phyloP scores from a whole-genome alignment of 2,888 invertebrate species.

The Artemia sinica region DNA sequence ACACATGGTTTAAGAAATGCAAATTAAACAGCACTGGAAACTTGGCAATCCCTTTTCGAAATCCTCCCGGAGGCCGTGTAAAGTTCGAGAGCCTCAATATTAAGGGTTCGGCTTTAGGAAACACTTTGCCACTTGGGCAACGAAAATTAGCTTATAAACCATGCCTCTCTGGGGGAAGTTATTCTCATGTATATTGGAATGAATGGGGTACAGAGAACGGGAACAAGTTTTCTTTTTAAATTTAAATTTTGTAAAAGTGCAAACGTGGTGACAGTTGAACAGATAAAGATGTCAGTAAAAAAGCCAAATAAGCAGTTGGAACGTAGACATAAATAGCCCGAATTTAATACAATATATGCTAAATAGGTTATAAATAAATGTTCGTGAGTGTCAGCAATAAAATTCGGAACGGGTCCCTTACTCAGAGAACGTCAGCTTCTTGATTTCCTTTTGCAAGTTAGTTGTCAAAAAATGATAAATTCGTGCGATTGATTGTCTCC shows the following conservation, averaged over 20 bases:
- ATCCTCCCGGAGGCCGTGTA: constrained; percentile 13
- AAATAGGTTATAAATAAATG: background rate
- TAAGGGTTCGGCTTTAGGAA: background rate
- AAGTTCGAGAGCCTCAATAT: constrained; percentile 9
- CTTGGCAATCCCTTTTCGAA: constrained; percentile 13
- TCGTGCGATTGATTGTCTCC: too few relatives aligned
- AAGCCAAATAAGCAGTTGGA: background rate
- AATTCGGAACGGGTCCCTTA: too few relatives aligned
- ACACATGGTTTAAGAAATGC: constrained; percentile 7
- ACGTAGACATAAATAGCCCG: background rate
- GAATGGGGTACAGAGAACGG: background rate
- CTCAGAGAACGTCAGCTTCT: too few relatives aligned
- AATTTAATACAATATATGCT: background rate
- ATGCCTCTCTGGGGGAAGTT: background rate
- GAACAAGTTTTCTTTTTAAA: constrained; percentile 1
- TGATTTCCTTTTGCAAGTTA: too few relatives aligned
- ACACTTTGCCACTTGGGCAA: constrained; percentile 13
- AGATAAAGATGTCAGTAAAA: constrained; percentile 12
- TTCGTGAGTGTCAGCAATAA: too few relatives aligned
- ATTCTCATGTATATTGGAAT: constrained; percentile 13
- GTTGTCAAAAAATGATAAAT: too few relatives aligned
- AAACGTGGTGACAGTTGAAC: constrained; percentile 14
- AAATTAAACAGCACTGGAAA: constrained; percentile 4
- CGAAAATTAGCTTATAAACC: constrained; percentile 13
- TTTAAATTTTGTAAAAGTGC: constrained; percentile 5